Conservation (phyloP, 2,888 invertebrate genomes). For the Chouioia cunea region DNA sequence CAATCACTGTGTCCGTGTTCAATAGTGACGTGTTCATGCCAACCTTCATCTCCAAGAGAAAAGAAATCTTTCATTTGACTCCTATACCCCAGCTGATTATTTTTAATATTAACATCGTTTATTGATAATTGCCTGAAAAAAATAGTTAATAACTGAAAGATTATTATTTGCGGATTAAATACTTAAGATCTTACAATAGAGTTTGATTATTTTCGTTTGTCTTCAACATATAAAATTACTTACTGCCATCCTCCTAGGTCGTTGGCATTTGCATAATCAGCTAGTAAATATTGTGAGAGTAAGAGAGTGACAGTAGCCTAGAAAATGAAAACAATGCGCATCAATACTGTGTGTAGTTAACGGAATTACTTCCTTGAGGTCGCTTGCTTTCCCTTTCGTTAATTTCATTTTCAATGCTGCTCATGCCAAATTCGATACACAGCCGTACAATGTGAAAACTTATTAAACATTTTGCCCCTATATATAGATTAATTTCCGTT, state of each 20-base stretch:
- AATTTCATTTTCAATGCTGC: neutral
- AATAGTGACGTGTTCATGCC: constrained; percentile 7
- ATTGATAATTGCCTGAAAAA: constrained; percentile 17
- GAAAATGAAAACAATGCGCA: constrained; percentile 26
- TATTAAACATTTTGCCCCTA: too few species aligned
- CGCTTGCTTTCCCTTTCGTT: too few species aligned
- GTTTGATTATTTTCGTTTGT: neutral
- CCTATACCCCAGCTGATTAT: constrained; percentile 21
- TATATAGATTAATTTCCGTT: too few species aligned
- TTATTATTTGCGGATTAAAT: constrained; percentile 12
- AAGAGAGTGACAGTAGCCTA: constrained; percentile 53
- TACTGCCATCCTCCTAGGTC: constrained; percentile 58
- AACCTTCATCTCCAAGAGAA: constrained; percentile 7
- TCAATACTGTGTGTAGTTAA: too few species aligned
- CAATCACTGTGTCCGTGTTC: too few species aligned
- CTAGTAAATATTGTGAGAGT: constrained; percentile 49
- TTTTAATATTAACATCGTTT: constrained; percentile 19
- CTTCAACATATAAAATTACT: constrained; percentile 43
- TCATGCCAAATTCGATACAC: neutral
- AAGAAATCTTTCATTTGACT: constrained; percentile 25
- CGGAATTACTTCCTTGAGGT: too few species aligned
- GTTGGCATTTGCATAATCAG: constrained; percentile 46
- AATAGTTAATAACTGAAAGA: constrained; percentile 25
- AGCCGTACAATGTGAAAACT: too few species aligned
- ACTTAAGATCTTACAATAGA: neutral